Conservation (phyloP, 2,797 vertebrate species). For the Tadarida brasiliensis region DNA sequence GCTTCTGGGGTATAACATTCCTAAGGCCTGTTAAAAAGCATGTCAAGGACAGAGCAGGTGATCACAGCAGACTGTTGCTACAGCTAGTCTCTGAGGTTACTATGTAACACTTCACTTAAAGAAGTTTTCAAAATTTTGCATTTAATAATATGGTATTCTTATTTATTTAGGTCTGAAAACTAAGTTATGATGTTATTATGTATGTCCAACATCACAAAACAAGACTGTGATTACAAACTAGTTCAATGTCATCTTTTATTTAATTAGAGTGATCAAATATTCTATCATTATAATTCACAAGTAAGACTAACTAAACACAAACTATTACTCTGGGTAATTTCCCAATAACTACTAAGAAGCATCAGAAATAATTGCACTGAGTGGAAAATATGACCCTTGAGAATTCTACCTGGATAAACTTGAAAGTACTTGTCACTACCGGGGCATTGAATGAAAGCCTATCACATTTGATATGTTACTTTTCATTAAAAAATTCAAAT, state of each 20-base stretch:
- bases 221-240: slow-evolving; percentile 27
- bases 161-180: slow-evolving; percentile 42
- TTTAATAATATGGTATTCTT: slow-evolving; percentile 10
- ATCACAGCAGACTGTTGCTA: neutral
- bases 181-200: neutral
- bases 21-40: neutral
- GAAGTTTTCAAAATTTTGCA: neutral
- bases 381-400: slow-evolving; percentile 52
- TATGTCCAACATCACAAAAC: neutral
- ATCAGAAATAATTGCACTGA: slow-evolving; percentile 44
- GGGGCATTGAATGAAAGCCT: slow-evolving; percentile 44
- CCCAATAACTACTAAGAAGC: slow-evolving; percentile 52
- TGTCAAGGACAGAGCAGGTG: neutral
- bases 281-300: slow-evolving; percentile 48
- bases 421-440: slow-evolving; percentile 27
- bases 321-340: slow-evolving; percentile 58
- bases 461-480: slow-evolving; percentile 42
- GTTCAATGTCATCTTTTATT: slow-evolving; percentile 33
- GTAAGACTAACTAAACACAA: slow-evolving; percentile 39
- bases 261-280: slow-evolving; percentile 51
- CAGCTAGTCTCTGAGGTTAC: neutral
- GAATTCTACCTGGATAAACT: slow-evolving; percentile 47
- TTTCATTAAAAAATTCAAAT: slow-evolving; percentile 70
- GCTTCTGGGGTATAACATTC: neutral
- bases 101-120: neutral